Base-by-base conservation (phyloP, 2,797 vertebrate species). In the Etheostoma nigrum region DNA sequence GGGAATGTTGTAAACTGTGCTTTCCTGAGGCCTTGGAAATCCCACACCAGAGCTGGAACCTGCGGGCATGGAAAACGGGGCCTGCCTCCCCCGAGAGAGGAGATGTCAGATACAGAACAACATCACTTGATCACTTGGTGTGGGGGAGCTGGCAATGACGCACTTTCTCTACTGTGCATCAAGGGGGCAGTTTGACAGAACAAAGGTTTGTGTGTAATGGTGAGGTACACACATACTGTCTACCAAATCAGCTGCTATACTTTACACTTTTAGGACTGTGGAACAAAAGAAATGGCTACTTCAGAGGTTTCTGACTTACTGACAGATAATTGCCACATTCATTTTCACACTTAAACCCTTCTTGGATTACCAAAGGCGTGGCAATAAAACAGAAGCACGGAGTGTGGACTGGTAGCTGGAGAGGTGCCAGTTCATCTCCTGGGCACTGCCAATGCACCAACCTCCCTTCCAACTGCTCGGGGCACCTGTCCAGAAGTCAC, bases 11-110 rank as follows among this genome's bases (percentile, higher is more conserved):
- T 91, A 87, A 94, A 93, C 94, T 94, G 87, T 88, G 85, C 86
- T 95, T 95, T 95, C 92, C 89, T 94, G 88, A 89, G 92, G 88
- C 89, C 91, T 89, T 94, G 94, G 87, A 91, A 93, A 95, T 92
- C 93, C 89, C 93, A 94, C 91, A 93, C 77, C 77, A 90, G 91
- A 90, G 86, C 86, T 91, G 89, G 84, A 94, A 93, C 93, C 93
- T 93, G 93, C 71, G 88, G 91, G 87, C 93, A 93, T 92, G 93
- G 88, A 91, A 94, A 92, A 87, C 48, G 33, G 85, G 88, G 67
- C 76, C 85, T 81, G 76, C 19, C 52, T 91, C 91, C 86, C 86
- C 33, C 6, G 79, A 88, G 87, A 89, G 72, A 62, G 14, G 62
- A 64, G 51, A 83, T 57, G 85, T 85, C 72, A 79, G 73, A 62